phyloP scores from a whole-genome alignment of 2,888 invertebrate genomes.

The Coelinius sp. region DNA sequence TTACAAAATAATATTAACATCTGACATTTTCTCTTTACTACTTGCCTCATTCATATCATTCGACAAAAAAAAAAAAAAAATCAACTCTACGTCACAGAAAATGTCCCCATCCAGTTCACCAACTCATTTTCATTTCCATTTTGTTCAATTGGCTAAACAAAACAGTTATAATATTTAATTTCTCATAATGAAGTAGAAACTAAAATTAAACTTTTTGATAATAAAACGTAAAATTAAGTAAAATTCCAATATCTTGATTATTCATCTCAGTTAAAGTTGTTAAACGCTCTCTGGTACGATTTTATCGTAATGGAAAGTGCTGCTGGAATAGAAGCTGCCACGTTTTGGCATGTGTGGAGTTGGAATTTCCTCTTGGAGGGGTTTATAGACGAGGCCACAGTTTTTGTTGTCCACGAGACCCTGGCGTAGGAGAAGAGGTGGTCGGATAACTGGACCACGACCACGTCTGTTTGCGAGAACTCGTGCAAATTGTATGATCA shows the following conservation, averaged over 20 bases:
- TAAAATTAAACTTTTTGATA: conserved; percentile 4
- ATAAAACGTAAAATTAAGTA: background rate
- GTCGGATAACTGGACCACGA: conserved; percentile 65
- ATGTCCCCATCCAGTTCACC: background rate
- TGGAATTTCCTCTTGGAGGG: conserved; percentile 82
- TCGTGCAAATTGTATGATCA: conserved; percentile 56
- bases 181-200: background rate
- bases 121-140: background rate
- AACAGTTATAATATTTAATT: background rate
- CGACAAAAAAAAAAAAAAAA: background rate
- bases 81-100: background rate
- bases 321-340: conserved; percentile 74
- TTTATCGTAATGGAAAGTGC: conserved; percentile 77
- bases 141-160: background rate
- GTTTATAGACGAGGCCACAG: conserved; percentile 84
- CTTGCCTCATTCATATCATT: background rate
- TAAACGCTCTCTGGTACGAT: conserved; percentile 77
- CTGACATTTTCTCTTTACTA: no score
- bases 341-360: conserved; percentile 78
- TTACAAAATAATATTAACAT: background rate
- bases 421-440: conserved; percentile 67
- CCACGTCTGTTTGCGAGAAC: conserved; percentile 59
- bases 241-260: background rate
- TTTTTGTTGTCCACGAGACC: conserved; percentile 75
- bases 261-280: conserved; percentile 47